A percentile compares a stretch with the other conserved stretches of the same genome.
Evolutionary conservation across 2,113 vertebrate species (phyloP).

Genomic region (Xenus cinereus): DNA sequence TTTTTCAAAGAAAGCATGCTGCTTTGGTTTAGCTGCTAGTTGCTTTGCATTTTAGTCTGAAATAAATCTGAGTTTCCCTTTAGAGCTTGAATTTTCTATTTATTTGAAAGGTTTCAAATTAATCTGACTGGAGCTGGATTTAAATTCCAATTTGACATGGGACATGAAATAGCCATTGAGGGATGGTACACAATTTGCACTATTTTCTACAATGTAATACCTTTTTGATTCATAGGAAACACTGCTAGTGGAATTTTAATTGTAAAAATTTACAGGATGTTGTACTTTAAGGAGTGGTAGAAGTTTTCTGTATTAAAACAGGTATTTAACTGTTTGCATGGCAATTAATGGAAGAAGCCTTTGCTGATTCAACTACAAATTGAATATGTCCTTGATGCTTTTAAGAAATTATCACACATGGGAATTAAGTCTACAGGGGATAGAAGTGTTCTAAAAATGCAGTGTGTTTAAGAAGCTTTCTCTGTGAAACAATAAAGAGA

Average conservation of each 20-base stretch:
- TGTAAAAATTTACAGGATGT: not conserved
- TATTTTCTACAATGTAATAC: slow-evolving; percentile 4
- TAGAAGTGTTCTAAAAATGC: not conserved
- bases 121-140: not conserved
- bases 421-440: not conserved
- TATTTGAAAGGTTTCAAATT: not conserved
- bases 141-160: not conserved
- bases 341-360: not conserved
- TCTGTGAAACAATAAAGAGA: not conserved
- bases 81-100: not conserved
- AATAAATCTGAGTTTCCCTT: not conserved
- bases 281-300: not conserved
- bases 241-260: not conserved
- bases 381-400: not conserved
- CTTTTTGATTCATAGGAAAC: not conserved
- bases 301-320: not conserved
- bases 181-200: not conserved
- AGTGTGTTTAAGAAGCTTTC: not conserved
- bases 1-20: not conserved
- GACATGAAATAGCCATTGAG: not conserved
- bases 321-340: not conserved
- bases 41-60: not conserved
- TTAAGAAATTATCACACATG: not conserved
- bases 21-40: not conserved
- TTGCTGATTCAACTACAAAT: not conserved